Conservation (phyloP, 2,113 vertebrate genomes). For the Dissostichus mawsoni region DNA sequence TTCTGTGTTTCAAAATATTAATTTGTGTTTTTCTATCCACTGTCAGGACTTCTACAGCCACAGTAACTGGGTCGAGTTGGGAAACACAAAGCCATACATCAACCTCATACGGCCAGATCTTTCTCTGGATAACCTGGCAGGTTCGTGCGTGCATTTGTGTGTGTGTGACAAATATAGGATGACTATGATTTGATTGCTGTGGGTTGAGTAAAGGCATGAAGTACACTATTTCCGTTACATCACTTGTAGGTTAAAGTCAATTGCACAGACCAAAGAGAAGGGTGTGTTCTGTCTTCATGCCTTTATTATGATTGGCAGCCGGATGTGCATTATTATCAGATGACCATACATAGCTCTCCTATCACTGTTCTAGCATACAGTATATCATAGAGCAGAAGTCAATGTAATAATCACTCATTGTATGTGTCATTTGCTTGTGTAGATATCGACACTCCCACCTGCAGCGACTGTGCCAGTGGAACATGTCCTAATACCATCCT, state of each 20-base stretch:
- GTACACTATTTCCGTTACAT: not conserved
- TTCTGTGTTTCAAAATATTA: not conserved
- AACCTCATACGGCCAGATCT: constrained; percentile 75
- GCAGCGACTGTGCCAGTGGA: constrained; percentile 77
- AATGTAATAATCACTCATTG: not conserved
- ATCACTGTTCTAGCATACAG: not conserved
- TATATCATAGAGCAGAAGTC: not conserved
- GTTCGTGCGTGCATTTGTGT: constrained; percentile 52
- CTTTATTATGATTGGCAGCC: not conserved
- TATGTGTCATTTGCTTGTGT: not conserved
- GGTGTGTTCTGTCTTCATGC: not conserved
- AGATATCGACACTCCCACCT: constrained; percentile 78
- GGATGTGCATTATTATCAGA: not conserved
- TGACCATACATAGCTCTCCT: not conserved
- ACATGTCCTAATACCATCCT: constrained; percentile 77
- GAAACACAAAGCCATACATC: constrained; percentile 68
- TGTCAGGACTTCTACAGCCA: constrained; percentile 85
- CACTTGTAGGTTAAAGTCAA: not conserved
- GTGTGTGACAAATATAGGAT: not conserved
- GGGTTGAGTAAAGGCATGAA: not conserved
- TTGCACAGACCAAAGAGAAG: not conserved
- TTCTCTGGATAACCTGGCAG: constrained; percentile 79
- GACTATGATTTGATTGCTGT: not conserved
- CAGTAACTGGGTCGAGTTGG: constrained; percentile 85
- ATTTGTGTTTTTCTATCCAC: constrained; percentile 2